Conservation (phyloP, 2,888 invertebrate genomes). For the Scaptomyza reducta region DNA sequence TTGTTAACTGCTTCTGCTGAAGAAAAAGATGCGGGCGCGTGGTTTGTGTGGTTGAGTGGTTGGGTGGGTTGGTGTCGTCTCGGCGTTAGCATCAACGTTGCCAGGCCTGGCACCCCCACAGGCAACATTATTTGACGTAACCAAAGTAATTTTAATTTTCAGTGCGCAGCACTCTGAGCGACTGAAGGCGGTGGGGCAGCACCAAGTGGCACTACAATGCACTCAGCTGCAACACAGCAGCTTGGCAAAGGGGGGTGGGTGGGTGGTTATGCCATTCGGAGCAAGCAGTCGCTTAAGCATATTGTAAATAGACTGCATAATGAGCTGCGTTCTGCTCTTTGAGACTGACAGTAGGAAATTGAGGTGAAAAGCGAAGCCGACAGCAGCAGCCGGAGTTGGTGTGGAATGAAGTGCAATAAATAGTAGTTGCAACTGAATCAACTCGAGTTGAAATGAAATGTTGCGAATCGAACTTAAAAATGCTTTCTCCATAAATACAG, state of each 20-base stretch:
- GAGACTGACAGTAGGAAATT: constrained; percentile 68
- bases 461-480: constrained; percentile 1
- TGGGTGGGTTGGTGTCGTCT: constrained; percentile 12
- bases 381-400: neutral
- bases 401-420: constrained; percentile 5
- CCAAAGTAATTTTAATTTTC: constrained; percentile 77
- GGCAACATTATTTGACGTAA: constrained; percentile 78
- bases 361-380: constrained; percentile 51
- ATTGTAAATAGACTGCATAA: constrained; percentile 78
- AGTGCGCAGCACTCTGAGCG: constrained; percentile 59
- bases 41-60: neutral
- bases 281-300: constrained; percentile 69
- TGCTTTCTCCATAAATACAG: neutral
- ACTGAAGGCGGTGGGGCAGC: constrained; percentile 18
- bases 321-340: constrained; percentile 71
- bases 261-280: neutral
- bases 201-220: constrained; percentile 75
- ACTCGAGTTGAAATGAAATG: constrained; percentile 25
- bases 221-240: constrained; percentile 31
- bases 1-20: constrained; percentile 51
- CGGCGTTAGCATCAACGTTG: constrained; percentile 46
- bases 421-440: constrained; percentile 12
- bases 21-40: constrained; percentile 25
- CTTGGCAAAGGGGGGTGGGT: neutral
- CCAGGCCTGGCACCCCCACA: constrained; percentile 59